Conservation (phyloP, 2,888 invertebrate genomes). For the Esperia sulphurella region DNA sequence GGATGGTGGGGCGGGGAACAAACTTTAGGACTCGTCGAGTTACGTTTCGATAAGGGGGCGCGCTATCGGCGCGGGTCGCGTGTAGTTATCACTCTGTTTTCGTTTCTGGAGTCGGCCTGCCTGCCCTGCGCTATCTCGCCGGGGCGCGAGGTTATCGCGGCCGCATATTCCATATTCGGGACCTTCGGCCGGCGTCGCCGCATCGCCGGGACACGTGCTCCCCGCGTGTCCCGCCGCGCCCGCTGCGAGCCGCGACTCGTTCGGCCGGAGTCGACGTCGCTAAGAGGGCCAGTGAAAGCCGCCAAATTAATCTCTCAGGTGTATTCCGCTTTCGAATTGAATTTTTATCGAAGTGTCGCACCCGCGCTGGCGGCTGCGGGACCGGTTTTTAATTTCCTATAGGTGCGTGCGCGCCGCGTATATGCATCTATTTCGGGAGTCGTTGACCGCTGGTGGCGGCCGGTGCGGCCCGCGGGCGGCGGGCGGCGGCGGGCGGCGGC, state of each 20-base stretch:
- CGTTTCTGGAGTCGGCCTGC: constrained; percentile 17
- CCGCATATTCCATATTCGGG: constrained; percentile 10
- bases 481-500: too few species aligned
- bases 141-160: constrained; percentile 1
- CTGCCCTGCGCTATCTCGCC: constrained; percentile 19
- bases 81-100: constrained; percentile 23
- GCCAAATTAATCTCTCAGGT: constrained; percentile 64
- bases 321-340: constrained; percentile 72
- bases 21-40: neutral
- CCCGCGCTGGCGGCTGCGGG: constrained; percentile 32
- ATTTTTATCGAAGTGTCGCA: constrained; percentile 62
- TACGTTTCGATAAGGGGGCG: neutral
- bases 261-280: constrained; percentile 19
- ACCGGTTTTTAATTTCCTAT: constrained; percentile 70
- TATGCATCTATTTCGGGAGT: constrained; percentile 76
- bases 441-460: constrained; percentile 58
- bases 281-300: constrained; percentile 58
- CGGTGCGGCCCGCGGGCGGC: constrained; percentile 15
- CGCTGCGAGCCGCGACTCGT: constrained; percentile 2
- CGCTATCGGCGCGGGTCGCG: constrained; percentile 21
- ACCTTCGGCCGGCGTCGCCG: constrained; percentile 5
- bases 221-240: constrained; percentile 7
- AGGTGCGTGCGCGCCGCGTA: constrained; percentile 48
- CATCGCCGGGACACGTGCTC: constrained; percentile 7
- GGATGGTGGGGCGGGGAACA: too few species aligned